A percentile compares a stretch with the other conserved stretches of the same genome.
Evolutionary conservation across 2,888 invertebrate genomes (phyloP).

Genomic region (Hemistola chrysoprasaria): DNA sequence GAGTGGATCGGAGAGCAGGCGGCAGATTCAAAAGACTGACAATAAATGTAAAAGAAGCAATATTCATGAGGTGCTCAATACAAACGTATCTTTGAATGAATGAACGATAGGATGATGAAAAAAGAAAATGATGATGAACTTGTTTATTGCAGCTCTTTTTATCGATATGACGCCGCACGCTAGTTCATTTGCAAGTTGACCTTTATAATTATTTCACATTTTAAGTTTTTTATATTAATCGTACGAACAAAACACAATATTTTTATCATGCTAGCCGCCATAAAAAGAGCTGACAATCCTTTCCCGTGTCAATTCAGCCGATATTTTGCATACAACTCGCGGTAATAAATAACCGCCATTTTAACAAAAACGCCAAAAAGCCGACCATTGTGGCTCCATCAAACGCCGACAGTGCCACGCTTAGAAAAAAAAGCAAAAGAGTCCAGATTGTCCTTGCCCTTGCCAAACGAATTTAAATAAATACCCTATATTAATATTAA

Average conservation of each 20-base stretch:
- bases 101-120: too few relatives aligned
- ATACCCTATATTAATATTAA: too few relatives aligned
- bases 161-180: too few relatives aligned
- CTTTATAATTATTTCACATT: background rate
- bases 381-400: conserved; percentile 55
- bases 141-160: too few relatives aligned
- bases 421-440: conserved; percentile 22
- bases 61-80: conserved; percentile 62
- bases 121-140: too few relatives aligned
- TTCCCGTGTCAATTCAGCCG: conserved; percentile 51
- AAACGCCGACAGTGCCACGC: conserved; percentile 19
- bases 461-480: conserved; percentile 3
- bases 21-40: conserved; percentile 60
- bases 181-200: too few relatives aligned
- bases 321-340: conserved; percentile 63
- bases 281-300: conserved; percentile 43
- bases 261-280: background rate
- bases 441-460: conserved; percentile 1
- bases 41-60: conserved; percentile 62
- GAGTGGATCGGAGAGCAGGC: conserved; percentile 51
- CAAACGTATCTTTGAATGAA: conserved; percentile 45
- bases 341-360: conserved; percentile 58
- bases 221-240: background rate
- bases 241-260: background rate
- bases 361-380: conserved; percentile 50